Evolutionary conservation across 2,888 invertebrate species (phyloP).

Genomic region (Schizaphis graminum): DNA sequence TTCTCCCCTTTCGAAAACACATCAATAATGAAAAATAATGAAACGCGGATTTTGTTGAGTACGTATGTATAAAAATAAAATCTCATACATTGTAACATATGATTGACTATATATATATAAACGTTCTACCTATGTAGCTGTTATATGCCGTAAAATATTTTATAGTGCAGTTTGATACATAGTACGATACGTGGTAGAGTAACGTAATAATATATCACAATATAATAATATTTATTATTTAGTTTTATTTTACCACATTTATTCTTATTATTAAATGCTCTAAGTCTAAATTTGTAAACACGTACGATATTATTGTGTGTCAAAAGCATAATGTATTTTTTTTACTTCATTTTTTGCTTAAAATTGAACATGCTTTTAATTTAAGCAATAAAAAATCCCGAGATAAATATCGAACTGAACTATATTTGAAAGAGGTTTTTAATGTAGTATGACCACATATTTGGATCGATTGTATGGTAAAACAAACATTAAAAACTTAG

Average conservation of each 20-base stretch:
- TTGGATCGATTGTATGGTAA: neutral
- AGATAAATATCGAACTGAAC: neutral
- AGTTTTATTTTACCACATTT: neutral
- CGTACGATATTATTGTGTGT: neutral
- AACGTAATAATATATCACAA: neutral
- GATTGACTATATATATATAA: neutral
- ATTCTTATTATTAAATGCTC: neutral
- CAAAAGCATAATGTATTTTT: neutral
- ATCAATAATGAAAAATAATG: constrained; percentile 37
- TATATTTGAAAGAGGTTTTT: neutral
- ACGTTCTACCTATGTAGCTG: neutral
- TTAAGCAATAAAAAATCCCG: neutral
- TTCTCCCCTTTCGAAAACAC: neutral
- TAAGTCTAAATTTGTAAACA: neutral
- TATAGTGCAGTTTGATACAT: neutral
- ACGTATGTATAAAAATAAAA: neutral
- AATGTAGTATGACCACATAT: neutral
- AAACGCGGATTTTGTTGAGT: neutral
- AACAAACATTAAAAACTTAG: neutral
- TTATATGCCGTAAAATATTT: neutral
- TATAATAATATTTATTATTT: neutral
- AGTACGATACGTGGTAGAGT: neutral
- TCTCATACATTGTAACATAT: neutral
- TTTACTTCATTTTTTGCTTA: neutral
- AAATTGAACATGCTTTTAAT: neutral